phyloP scores from a whole-genome alignment of 2,797 vertebrate genomes.

The Choloepus didactylus region DNA sequence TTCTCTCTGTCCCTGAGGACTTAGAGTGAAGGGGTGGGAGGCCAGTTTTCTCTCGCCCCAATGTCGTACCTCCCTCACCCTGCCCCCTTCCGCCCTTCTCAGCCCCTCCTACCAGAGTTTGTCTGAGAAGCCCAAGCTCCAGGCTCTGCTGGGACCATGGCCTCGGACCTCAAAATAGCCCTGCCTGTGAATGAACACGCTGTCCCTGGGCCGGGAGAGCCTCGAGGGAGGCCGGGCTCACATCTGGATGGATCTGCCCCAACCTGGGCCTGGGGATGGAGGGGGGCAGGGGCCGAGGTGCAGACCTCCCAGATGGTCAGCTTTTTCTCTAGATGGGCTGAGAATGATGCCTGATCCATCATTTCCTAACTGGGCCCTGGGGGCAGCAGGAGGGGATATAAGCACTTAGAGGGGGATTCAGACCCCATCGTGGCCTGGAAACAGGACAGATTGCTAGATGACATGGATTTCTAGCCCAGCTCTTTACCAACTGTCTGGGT shows the following conservation, averaged over 20 bases:
- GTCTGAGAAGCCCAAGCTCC: constrained; percentile 82
- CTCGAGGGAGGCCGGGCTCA: constrained; percentile 80
- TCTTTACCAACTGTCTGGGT: constrained; percentile 16
- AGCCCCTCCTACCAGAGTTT: constrained; percentile 74
- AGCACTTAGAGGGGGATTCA: neutral
- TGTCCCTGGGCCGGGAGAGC: constrained; percentile 80
- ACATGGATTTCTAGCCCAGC: neutral
- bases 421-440: neutral
- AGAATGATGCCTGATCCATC: constrained; percentile 35
- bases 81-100: constrained; percentile 20
- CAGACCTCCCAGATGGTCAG: constrained; percentile 69
- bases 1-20: neutral
- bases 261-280: constrained; percentile 73
- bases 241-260: constrained; percentile 84
- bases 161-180: constrained; percentile 85
- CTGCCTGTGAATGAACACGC: constrained; percentile 83
- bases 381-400: neutral
- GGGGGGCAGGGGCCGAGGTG: constrained; percentile 21
- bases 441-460: neutral
- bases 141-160: constrained; percentile 82
- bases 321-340: constrained; percentile 31
- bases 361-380: neutral
- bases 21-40: neutral
- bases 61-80: neutral
- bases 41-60: neutral